Evolutionary conservation across 2,113 vertebrate genomes (phyloP).

Genomic region (Heptranchias perlo): DNA sequence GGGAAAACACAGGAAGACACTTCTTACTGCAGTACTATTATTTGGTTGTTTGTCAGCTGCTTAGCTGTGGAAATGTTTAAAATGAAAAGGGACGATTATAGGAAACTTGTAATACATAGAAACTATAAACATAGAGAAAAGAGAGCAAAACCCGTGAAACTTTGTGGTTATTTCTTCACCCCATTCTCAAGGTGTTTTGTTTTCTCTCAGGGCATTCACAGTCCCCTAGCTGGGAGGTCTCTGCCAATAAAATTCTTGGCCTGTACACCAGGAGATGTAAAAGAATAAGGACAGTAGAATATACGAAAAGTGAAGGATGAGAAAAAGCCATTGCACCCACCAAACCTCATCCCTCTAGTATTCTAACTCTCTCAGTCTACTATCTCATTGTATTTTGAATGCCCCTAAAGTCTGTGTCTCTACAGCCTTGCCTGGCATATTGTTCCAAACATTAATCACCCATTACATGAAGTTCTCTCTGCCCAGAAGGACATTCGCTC

Average conservation of each 20-base stretch:
- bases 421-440: neutral
- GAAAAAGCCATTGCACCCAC: neutral
- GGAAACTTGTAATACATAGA: neutral
- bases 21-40: neutral
- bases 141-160: neutral
- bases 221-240: neutral
- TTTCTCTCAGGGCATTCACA: neutral
- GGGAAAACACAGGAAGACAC: constrained; percentile 22
- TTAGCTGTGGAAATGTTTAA: neutral
- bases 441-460: neutral
- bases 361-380: neutral
- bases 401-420: neutral
- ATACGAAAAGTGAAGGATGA: neutral
- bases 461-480: neutral
- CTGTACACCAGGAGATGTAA: neutral
- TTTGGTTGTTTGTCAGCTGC: neutral
- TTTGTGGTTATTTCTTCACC: neutral
- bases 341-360: neutral
- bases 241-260: neutral
- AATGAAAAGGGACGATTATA: too few relatives aligned
- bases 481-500: neutral
- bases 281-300: neutral
- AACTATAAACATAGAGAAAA: neutral
- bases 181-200: neutral
- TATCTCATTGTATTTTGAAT: neutral